Evolutionary conservation across 2,797 vertebrate genomes (phyloP), one percentile per base, ranked within the genome.

Genomic region (Enteromius paludinosus): DNA sequence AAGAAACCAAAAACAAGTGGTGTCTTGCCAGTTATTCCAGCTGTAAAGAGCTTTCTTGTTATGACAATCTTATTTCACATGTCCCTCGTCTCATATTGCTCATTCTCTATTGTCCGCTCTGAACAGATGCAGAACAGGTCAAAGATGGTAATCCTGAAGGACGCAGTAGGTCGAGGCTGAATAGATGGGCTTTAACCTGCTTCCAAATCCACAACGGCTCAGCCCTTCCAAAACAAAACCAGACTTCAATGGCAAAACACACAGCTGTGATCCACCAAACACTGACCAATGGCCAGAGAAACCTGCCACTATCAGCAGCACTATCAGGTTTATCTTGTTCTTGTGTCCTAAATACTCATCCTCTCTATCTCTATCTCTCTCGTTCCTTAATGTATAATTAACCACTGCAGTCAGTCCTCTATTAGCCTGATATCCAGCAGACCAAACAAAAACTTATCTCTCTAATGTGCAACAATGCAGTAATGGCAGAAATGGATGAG

Each of bases 171-270:
- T 62, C 20, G 59, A 71, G 69, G 38, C 35, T 82, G 69, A 79
- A 83, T 28, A 78, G 56, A 74, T n/a, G 71, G 64, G 73, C 69
- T 78, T 78, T 81, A 83, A 45, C 49, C 33, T 66, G 43, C 62
- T 66, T 54, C n/a, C 49, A 66, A 52, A 66, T 25, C 62, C 76
- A 35, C 43, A 35, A 11, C 15, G 7, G 15, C 76, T 33, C 25
- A 77, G 4, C 43, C 28, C 38, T 23, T 47, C 25, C 61, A 47
- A 78, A 78, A 78, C 41, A 78, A 65, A 45, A 23, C 25, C 69
- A 49, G 43, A 49, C 3, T 33, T 47, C 18, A 77, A 33, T n/a
- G 18, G 41, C 11, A 30, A 23, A 45, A 28, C 56, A 43, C 73
- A 64, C 43, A 78, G 43, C 61, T 76, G 74, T 45, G 56, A 62